These are phyloP conservation scores for Chironomus tepperi DNA, from an alignment of 1,140 invertebrate genomes.

Conservation along the genomic window DNA sequence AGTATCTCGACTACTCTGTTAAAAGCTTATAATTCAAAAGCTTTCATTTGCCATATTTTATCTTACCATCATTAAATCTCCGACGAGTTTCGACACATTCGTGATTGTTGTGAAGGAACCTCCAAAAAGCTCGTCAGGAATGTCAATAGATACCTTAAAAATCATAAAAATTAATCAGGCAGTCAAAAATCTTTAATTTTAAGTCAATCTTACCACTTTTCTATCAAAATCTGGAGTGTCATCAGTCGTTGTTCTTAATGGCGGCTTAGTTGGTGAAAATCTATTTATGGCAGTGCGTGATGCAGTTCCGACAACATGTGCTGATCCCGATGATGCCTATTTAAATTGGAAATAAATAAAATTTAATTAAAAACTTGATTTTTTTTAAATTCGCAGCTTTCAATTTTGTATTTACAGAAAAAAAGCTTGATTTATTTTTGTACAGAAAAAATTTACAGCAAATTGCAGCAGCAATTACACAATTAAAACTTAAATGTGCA, in stretches of 20 bases:
- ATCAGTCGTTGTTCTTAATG: conserved; percentile 45
- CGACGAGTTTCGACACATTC: conserved; percentile 55
- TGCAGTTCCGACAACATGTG: not conserved
- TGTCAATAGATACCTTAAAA: conserved; percentile 44
- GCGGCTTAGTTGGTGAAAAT: not conserved
- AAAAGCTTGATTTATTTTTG: too few relatives aligned
- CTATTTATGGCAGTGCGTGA: not conserved
- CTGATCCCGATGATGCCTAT: conserved; percentile 1
- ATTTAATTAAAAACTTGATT: not conserved
- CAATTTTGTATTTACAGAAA: too few relatives aligned
- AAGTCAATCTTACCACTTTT: conserved; percentile 45
- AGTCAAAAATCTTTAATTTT: too few relatives aligned
- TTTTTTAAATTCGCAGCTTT: too few relatives aligned
- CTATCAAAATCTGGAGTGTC: conserved; percentile 60
- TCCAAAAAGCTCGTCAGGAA: conserved; percentile 57
- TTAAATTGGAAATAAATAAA: not conserved
- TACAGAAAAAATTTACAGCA: too few relatives aligned
- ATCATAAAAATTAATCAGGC: too few relatives aligned
- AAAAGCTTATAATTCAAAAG: not conserved
- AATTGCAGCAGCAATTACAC: too few relatives aligned
- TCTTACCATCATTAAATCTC: conserved; percentile 58
- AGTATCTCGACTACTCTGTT: too few relatives aligned
- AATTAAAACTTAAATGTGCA: too few relatives aligned
- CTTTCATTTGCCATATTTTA: not conserved
- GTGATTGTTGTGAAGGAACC: conserved; percentile 61